These are phyloP conservation scores for Archips xylosteana DNA, from an alignment of 2,888 invertebrate species.

Conservation along the genomic window DNA sequence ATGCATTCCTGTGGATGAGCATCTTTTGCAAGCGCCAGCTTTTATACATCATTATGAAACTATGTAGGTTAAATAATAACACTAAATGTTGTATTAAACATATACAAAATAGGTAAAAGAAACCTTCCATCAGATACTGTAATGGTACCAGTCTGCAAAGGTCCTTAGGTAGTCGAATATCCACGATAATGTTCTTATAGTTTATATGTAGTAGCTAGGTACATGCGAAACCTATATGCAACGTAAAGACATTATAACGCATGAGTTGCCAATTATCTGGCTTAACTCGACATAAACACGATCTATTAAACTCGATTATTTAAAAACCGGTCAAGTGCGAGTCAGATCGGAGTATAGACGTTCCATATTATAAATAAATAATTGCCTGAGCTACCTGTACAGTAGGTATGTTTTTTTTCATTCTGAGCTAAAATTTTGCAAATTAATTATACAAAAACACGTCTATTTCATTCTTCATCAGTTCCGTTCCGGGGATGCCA, in stretches of 20 bases:
- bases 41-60: no score
- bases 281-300: constrained; percentile 17
- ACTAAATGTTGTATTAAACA: neutral
- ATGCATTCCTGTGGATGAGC: no score
- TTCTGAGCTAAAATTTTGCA: no score
- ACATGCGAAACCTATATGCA: neutral
- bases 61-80: no score
- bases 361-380: neutral
- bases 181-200: neutral
- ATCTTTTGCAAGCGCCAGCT: no score
- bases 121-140: neutral
- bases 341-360: neutral
- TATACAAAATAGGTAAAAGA: neutral
- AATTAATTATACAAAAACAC: no score
- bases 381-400: no score
- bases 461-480: no score
- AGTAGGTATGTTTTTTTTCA: no score
- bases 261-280: constrained; percentile 30
- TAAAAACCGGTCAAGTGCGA: neutral
- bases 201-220: neutral
- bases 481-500: no score
- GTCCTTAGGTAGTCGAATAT: neutral
- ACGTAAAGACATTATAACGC: constrained; percentile 22
- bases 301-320: constrained; percentile 10
- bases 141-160: neutral